Evolutionary conservation across 1,140 invertebrate species (phyloP).

Genomic region (Drosophila persimilis): DNA sequence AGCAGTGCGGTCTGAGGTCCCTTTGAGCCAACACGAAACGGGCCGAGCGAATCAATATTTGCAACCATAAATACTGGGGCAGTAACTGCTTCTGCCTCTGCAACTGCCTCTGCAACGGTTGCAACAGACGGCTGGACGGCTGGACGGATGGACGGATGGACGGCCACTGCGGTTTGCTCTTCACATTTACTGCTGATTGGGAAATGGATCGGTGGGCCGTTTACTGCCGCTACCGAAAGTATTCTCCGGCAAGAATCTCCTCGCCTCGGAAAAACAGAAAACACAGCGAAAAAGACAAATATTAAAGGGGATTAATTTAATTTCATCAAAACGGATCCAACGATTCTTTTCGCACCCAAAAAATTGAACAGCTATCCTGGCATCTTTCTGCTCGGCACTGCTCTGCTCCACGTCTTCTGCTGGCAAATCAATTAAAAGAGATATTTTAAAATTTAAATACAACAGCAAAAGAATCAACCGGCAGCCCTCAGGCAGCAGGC

Average conservation of each 20-base stretch:
- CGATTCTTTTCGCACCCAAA: too few relatives aligned
- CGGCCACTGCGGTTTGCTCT: slow-evolving; percentile 32
- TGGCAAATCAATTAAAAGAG: slow-evolving; percentile 41
- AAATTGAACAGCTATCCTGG: not conserved
- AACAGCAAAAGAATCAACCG: slow-evolving; percentile 12
- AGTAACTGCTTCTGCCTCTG: not conserved
- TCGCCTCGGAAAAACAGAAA: too few relatives aligned
- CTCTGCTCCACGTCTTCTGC: not conserved
- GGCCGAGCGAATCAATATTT: slow-evolving; percentile 45
- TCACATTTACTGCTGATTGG: slow-evolving; percentile 29
- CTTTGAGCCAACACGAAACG: slow-evolving; percentile 27
- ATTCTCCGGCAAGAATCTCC: too few relatives aligned
- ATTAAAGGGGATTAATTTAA: too few relatives aligned
- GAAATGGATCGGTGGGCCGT: slow-evolving; percentile 17
- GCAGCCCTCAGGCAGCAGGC: slow-evolving; percentile 16
- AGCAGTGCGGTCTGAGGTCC: not conserved
- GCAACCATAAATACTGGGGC: slow-evolving; percentile 39
- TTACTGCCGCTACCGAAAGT: slow-evolving; percentile 7
- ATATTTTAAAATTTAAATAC: slow-evolving; percentile 42
- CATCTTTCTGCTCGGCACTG: not conserved
- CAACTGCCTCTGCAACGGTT: not conserved
- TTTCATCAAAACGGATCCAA: too few relatives aligned
- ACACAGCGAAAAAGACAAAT: too few relatives aligned
- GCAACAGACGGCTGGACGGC: slow-evolving; percentile 4
- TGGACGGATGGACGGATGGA: slow-evolving; percentile 4